Evolutionary conservation across 2,888 invertebrate genomes (phyloP).

Genomic region (Troilus luridus): DNA sequence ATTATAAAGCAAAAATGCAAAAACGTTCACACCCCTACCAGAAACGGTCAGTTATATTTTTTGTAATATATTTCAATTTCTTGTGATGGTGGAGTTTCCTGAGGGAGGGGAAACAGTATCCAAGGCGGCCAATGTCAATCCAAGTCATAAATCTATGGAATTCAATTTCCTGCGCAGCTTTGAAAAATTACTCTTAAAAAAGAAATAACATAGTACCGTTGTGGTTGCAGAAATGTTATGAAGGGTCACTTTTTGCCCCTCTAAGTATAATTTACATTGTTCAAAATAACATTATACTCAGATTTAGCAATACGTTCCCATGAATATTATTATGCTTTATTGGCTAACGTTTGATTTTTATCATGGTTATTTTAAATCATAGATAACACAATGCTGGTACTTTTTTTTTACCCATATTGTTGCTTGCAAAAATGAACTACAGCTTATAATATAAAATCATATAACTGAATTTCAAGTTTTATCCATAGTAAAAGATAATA

Average conservation of each 20-base stretch:
- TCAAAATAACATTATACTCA: neutral
- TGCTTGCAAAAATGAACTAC: too few species aligned
- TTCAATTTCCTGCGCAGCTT: conserved; percentile 46
- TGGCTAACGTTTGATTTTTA: neutral
- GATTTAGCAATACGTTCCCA: neutral
- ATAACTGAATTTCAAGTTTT: too few species aligned
- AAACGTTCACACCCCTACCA: neutral
- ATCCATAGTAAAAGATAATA: too few species aligned
- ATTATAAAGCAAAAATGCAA: too few species aligned
- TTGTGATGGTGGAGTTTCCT: conserved; percentile 37
- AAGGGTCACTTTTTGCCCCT: neutral
- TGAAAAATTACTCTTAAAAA: conserved; percentile 47
- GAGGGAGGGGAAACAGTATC: neutral
- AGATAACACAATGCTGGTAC: too few species aligned
- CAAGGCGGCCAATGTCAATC: conserved; percentile 22
- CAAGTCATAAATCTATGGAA: conserved; percentile 39
- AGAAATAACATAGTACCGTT: neutral
- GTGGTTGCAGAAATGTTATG: conserved; percentile 11
- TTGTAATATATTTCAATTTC: conserved; percentile 39
- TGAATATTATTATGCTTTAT: neutral
- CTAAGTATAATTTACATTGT: neutral
- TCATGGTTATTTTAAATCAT: neutral
- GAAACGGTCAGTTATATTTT: conserved; percentile 6
- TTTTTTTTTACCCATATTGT: too few species aligned
- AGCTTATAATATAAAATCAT: too few species aligned